Conservation (phyloP, 2,797 vertebrate species). For the Syngnathus rostellatus region DNA sequence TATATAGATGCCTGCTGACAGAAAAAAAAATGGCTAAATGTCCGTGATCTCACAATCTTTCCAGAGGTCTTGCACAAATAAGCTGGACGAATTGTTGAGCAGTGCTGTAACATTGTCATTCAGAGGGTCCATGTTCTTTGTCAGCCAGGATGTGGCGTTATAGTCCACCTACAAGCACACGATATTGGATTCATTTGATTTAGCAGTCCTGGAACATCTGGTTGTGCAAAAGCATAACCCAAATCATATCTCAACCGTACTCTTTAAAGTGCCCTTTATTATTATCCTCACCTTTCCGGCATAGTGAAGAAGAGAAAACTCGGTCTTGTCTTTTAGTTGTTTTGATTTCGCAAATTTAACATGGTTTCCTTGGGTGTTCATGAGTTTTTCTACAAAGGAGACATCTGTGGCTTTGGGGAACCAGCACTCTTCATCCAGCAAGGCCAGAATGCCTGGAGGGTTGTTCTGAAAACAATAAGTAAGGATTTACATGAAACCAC, state of each 20-base stretch:
- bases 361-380: conserved; percentile 83
- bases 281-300: conserved; percentile 79
- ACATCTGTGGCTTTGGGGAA: conserved; percentile 95
- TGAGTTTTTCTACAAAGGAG: conserved; percentile 93
- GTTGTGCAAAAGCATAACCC: neutral
- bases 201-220: neutral
- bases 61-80: conserved; percentile 91
- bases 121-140: conserved; percentile 97
- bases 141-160: conserved; percentile 87
- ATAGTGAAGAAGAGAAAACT: conserved; percentile 89
- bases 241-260: neutral
- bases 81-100: conserved; percentile 85
- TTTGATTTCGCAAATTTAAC: conserved; percentile 91
- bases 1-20: neutral
- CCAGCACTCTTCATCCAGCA: conserved; percentile 97
- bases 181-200: neutral
- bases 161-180: conserved; percentile 79
- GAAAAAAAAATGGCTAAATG: neutral
- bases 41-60: conserved; percentile 79
- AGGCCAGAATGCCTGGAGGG: conserved; percentile 88
- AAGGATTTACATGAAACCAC: neutral
- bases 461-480: conserved; percentile 77
- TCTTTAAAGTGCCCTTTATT: neutral
- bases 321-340: conserved; percentile 92
- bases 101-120: conserved; percentile 91